phyloP scores from a whole-genome alignment of 2,797 vertebrate species.

The Etheostoma perlongum region DNA sequence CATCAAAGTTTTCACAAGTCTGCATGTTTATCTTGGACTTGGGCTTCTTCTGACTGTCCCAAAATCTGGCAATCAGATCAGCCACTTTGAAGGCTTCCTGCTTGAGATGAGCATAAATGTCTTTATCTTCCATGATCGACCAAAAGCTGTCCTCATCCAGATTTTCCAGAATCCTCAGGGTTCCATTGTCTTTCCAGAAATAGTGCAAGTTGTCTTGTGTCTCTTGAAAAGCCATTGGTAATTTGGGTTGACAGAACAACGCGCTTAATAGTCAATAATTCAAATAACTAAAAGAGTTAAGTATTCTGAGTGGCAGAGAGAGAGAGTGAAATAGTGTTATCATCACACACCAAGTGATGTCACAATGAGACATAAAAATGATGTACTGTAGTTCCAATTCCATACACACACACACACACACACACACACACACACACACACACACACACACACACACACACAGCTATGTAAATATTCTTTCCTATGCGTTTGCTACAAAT shows the following conservation, averaged over 20 bases:
- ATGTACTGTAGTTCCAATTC: background rate
- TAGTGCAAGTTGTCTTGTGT: background rate
- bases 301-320: too few species aligned
- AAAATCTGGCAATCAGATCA: background rate
- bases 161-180: background rate
- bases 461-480: background rate
- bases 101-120: background rate
- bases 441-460: too few species aligned
- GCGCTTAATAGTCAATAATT: background rate
- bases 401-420: background rate
- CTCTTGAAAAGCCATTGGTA: background rate
- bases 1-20: conserved; percentile 1
- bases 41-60: background rate
- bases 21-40: background rate
- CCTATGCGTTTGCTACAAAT: background rate
- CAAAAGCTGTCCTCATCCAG: background rate
- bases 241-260: background rate
- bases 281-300: background rate
- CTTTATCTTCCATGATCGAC: conserved; percentile 7
- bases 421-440: too few species aligned
- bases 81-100: background rate
- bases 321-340: too few species aligned
- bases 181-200: background rate
- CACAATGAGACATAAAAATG: background rate
- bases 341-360: background rate